Conservation (phyloP, 1,140 invertebrate species). For the Epicauta chinensis region DNA sequence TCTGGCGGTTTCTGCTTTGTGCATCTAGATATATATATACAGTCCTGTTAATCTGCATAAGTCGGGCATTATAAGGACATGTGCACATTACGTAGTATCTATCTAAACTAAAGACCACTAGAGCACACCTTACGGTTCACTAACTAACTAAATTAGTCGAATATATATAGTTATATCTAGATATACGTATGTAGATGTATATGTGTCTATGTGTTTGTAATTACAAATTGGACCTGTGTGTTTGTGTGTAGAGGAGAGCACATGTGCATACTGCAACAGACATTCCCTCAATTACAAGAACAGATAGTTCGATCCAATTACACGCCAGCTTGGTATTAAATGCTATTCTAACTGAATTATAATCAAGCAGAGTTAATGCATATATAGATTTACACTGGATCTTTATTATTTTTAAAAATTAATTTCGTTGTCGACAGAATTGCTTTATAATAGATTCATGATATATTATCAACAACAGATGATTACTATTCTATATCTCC, state of each 20-base stretch:
- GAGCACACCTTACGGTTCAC: conserved; percentile 7
- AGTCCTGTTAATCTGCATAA: conserved; percentile 9
- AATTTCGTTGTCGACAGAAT: no score
- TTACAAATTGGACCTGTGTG: no score
- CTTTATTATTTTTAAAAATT: no score
- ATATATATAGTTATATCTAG: no score
- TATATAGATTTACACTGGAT: no score
- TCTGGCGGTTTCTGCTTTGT: conserved; percentile 9
- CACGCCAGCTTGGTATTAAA: no score
- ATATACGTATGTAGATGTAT: conserved; percentile 6
- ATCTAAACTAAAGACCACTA: conserved; percentile 4
- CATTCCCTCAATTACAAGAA: conserved; percentile 13
- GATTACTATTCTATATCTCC: no score
- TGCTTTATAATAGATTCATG: no score
- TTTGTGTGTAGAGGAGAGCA: no score
- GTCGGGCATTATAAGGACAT: conserved; percentile 7
- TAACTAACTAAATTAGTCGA: conserved; percentile 8
- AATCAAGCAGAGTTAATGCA: no score
- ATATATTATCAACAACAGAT: no score
- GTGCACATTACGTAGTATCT: not conserved
- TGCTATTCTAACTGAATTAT: no score
- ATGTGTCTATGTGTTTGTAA: conserved; percentile 5
- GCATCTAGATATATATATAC: conserved; percentile 3
- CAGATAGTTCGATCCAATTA: conserved; percentile 4
- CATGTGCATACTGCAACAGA: conserved; percentile 14